Percentiles rank a stretch among this genome's conserved stretches.
Conservation (phyloP, 2,797 vertebrate genomes). For the Pyrocephalus nanus region DNA sequence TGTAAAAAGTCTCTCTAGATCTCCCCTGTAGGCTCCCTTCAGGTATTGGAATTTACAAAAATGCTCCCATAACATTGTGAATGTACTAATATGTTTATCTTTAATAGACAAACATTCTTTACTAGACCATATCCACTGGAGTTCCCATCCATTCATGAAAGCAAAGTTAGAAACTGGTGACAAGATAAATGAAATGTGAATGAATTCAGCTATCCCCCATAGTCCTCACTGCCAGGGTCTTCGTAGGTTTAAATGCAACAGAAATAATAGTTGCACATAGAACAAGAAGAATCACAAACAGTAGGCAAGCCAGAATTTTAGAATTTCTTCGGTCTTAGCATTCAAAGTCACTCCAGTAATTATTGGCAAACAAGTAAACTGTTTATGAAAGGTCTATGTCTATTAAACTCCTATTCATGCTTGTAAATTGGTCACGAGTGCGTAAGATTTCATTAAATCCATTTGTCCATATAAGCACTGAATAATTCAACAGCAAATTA, state of each 20-base stretch:
- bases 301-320: neutral
- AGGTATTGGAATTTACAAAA: neutral
- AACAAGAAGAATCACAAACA: neutral
- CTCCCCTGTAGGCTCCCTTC: neutral
- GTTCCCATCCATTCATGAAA: neutral
- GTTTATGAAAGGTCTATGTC: neutral
- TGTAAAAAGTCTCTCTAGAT: neutral
- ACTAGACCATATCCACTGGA: neutral
- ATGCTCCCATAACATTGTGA: neutral
- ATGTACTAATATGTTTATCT: neutral
- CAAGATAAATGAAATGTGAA: neutral
- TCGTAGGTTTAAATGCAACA: neutral
- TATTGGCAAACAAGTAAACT: neutral
- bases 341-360: neutral
- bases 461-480: neutral
- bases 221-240: neutral
- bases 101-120: neutral
- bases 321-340: neutral
- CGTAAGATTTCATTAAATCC: neutral
- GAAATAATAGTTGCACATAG: neutral
- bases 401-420: neutral
- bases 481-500: neutral
- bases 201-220: neutral
- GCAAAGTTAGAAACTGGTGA: neutral
- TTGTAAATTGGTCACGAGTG: neutral